These are phyloP conservation scores for Theonella swinhoei DNA, from an alignment of 37 sponge, comb jelly and placozoan species.

Conservation along the genomic window DNA sequence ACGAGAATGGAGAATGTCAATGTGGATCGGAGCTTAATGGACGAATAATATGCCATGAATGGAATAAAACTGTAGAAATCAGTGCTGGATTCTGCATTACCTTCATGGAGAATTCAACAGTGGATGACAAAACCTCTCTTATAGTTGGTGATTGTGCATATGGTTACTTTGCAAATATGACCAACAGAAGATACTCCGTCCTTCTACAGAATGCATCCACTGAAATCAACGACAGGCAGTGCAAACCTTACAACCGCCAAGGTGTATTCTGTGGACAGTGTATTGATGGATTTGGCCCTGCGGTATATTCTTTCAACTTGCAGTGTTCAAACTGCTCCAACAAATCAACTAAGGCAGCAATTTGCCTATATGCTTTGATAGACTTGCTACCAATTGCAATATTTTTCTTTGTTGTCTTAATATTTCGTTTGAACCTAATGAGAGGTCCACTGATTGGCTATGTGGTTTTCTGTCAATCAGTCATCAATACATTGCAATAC, in stretches of 20 bases:
- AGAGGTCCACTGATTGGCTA: not conserved
- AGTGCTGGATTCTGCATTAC: conserved; percentile 1
- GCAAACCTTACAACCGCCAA: not conserved
- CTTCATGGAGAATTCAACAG: not conserved
- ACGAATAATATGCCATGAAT: not conserved
- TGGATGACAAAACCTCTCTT: not conserved
- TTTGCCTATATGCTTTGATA: not conserved
- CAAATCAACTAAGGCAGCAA: not conserved
- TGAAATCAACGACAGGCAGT: not conserved
- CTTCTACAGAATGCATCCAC: not conserved
- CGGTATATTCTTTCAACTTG: not conserved
- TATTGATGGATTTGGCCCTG: not conserved
- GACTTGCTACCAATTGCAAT: not conserved
- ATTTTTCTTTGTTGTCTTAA: not conserved
- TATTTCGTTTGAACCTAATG: not conserved
- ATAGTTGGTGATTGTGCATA: not conserved
- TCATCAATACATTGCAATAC: not conserved
- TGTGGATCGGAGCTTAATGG: not conserved
- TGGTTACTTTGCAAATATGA: not conserved
- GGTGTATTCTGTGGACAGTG: conserved; percentile 1
- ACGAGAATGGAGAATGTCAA: not conserved
- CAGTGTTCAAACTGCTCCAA: not conserved
- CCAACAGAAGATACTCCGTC: not conserved
- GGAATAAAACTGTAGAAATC: not conserved
- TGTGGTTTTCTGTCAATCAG: not conserved